A percentile compares a stretch with the other conserved stretches of the same genome.
These are phyloP conservation scores for Nebria ingens DNA, from an alignment of 1,140 invertebrate species.

Conservation along the genomic window DNA sequence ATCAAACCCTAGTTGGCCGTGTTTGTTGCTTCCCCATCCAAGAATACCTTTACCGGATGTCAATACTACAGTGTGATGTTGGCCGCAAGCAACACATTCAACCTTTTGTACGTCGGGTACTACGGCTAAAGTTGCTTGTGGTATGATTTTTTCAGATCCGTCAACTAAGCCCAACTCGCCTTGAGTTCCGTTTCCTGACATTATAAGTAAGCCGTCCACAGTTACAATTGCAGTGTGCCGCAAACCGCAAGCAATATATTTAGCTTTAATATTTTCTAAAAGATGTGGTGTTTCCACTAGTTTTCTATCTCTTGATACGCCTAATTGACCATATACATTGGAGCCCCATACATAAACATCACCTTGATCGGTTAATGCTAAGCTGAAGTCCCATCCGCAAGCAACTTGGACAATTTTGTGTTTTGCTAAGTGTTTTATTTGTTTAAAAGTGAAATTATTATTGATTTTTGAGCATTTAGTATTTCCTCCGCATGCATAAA, in stretches of 20 bases:
- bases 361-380: conserved; percentile 51
- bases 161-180: conserved; percentile 50
- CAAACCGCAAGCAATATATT: conserved; percentile 46
- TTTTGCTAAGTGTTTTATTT: conserved; percentile 42
- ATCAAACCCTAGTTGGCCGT: conserved; percentile 52
- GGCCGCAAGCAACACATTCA: conserved; percentile 53
- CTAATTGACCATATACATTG: conserved; percentile 62
- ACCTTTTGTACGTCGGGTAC: conserved; percentile 44
- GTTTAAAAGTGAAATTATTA: conserved; percentile 39
- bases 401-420: conserved; percentile 46
- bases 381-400: conserved; percentile 63
- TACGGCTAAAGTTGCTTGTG: conserved; percentile 15
- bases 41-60: conserved; percentile 44
- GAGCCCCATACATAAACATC: conserved; percentile 65
- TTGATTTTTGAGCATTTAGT: conserved; percentile 66
- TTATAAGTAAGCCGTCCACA: conserved; percentile 45
- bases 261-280: conserved; percentile 28
- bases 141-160: conserved; percentile 20
- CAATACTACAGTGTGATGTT: conserved; percentile 58
- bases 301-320: conserved; percentile 43
- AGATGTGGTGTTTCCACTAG: conserved; percentile 35
- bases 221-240: conserved; percentile 59
- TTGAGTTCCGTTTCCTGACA: conserved; percentile 49
- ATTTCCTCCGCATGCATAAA: conserved; percentile 84
- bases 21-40: conserved; percentile 66